phyloP scores from a whole-genome alignment of 2,797 vertebrate species.

The Syndactyla subalaris region DNA sequence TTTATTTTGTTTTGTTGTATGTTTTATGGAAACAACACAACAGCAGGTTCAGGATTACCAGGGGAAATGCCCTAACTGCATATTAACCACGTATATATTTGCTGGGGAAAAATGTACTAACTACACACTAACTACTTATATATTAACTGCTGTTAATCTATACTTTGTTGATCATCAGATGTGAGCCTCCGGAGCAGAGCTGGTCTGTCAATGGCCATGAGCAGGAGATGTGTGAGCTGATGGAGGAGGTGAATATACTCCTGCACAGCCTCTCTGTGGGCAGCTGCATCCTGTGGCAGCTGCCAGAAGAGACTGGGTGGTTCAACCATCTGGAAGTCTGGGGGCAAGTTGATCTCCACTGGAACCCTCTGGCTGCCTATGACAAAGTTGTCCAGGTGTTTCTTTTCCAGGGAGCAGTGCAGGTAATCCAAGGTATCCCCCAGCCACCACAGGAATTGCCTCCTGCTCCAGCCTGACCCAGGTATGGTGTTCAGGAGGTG shows the following conservation, averaged over 20 bases:
- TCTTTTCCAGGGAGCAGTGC: fast-evolving
- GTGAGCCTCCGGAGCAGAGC: neutral
- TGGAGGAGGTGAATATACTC: neutral
- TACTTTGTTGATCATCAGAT: neutral
- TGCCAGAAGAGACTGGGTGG: neutral
- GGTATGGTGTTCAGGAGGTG: neutral
- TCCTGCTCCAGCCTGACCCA: neutral
- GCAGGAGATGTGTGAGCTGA: neutral
- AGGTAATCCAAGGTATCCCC: neutral
- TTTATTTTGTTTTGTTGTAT: too few relatives aligned
- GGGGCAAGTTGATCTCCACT: neutral
- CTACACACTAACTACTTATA: neutral
- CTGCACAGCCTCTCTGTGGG: neutral
- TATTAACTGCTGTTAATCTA: neutral
- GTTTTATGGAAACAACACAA: neutral
- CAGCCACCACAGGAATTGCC: neutral
- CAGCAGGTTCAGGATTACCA: neutral
- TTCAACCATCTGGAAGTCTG: fast-evolving
- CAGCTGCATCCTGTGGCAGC: neutral
- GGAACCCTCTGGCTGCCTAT: neutral
- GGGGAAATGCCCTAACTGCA: neutral
- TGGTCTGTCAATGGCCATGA: neutral
- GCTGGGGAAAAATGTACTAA: neutral
- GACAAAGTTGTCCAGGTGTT: neutral
- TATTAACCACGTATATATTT: neutral